phyloP scores from a whole-genome alignment of 2,888 invertebrate species.

The Oligia fasciuncula region DNA sequence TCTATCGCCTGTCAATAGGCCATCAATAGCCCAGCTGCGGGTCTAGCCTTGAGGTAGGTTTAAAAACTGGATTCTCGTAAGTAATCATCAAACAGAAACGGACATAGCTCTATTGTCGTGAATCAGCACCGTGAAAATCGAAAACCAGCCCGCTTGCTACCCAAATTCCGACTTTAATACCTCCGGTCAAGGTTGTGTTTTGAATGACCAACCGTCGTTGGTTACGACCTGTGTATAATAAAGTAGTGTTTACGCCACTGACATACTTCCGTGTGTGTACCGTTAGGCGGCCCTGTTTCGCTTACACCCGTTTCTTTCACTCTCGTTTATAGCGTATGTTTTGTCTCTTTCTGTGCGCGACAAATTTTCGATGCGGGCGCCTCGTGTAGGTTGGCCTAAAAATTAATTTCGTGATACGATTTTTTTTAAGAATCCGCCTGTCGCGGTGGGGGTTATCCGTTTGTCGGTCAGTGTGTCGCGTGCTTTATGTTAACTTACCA shows the following conservation, averaged over 20 bases:
- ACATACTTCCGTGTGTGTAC: constrained; percentile 89
- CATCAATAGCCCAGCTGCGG: constrained; percentile 50
- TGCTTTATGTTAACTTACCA: constrained; percentile 68
- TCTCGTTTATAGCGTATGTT: constrained; percentile 80
- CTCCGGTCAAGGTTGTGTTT: constrained; percentile 85
- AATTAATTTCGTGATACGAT: constrained; percentile 88
- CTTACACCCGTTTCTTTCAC: constrained; percentile 85
- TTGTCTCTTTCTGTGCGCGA: constrained; percentile 84
- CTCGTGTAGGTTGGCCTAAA: constrained; percentile 88
- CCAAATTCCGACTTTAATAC: constrained; percentile 76
- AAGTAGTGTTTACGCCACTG: constrained; percentile 86
- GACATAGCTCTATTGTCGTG: constrained; percentile 85
- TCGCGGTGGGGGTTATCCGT: constrained; percentile 65
- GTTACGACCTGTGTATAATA: constrained; percentile 79
- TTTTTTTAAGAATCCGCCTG: constrained; percentile 80
- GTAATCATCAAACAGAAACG: constrained; percentile 82
- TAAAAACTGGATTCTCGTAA: constrained; percentile 80
- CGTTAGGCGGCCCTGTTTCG: constrained; percentile 89
- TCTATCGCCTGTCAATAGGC: constrained; percentile 45
- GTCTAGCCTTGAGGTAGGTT: constrained; percentile 88
- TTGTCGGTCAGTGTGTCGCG: constrained; percentile 82
- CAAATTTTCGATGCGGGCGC: constrained; percentile 89
- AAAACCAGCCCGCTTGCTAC: constrained; percentile 78
- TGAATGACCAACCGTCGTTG: constrained; percentile 67
- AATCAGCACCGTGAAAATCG: constrained; percentile 89